A percentile compares a stretch with the other conserved stretches of the same genome.
Evolutionary conservation across 2,797 vertebrate genomes (phyloP).

Genomic region (Threskiornis aethiopicus): DNA sequence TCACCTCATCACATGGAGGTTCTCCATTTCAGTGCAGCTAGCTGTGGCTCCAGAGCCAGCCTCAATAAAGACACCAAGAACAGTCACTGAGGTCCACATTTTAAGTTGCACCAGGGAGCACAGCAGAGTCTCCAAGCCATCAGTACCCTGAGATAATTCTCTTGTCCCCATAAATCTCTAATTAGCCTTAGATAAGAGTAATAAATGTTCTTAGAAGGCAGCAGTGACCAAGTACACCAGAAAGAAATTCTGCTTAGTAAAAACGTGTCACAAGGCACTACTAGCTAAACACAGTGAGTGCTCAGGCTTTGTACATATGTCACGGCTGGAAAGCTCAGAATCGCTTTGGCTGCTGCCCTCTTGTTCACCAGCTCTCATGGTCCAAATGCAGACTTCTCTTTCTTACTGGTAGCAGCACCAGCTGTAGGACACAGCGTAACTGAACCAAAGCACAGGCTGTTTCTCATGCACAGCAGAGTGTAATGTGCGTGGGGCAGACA

Average conservation of each 20-base stretch:
- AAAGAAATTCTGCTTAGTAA: background rate
- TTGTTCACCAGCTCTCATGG: background rate
- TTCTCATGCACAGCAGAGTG: background rate
- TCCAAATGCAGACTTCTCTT: background rate
- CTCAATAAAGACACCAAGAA: background rate
- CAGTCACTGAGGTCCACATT: background rate
- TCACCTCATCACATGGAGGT: background rate
- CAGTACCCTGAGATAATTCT: background rate
- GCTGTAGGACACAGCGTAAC: background rate
- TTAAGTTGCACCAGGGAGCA: background rate
- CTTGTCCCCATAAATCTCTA: background rate
- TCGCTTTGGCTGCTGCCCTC: background rate
- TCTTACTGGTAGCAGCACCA: background rate
- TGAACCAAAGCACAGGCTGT: background rate
- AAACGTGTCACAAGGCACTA: background rate
- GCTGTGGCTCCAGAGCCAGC: background rate
- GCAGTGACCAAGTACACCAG: background rate
- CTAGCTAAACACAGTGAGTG: background rate
- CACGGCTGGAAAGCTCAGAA: background rate
- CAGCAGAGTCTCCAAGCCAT: background rate
- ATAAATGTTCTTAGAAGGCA: background rate
- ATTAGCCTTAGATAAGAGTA: background rate
- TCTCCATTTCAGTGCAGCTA: background rate
- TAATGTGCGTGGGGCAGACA: background rate
- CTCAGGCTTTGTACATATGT: background rate